phyloP scores from a whole-genome alignment of 2,888 invertebrate genomes.

The Pristionchus mayeri region DNA sequence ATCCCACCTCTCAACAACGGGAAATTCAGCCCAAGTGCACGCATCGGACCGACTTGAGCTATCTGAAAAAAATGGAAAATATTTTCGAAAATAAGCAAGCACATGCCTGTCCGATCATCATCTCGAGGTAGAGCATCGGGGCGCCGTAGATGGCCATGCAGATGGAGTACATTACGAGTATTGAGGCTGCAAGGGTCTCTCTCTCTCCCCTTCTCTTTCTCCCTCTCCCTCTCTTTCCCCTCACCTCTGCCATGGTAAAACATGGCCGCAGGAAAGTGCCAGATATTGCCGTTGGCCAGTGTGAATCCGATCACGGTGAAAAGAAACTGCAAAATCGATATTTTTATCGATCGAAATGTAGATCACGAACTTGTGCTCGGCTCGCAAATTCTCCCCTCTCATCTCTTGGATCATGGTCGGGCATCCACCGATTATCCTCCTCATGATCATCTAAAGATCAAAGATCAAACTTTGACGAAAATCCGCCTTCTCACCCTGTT shows the following conservation, averaged over 20 bases:
- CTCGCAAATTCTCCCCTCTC: conserved; percentile 13
- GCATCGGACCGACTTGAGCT: conserved; percentile 14
- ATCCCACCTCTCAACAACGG: neutral
- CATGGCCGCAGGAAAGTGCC: neutral
- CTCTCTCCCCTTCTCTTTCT: too few relatives aligned
- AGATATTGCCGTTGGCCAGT: neutral
- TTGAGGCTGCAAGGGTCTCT: too few relatives aligned
- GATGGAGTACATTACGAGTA: neutral
- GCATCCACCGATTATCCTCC: conserved; percentile 6
- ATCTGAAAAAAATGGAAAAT: neutral
- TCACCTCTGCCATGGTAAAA: neutral
- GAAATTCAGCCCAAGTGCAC: conserved; percentile 4
- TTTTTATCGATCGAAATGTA: too few relatives aligned
- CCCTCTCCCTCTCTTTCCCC: too few relatives aligned
- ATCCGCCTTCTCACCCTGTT: neutral
- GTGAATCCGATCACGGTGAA: conserved; percentile 1
- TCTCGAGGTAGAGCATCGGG: conserved; percentile 19
- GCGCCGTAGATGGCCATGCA: conserved; percentile 2
- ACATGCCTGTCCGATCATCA: conserved; percentile 29
- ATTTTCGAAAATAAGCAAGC: neutral
- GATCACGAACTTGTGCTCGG: neutral
- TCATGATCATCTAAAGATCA: neutral
- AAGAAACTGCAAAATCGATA: neutral
- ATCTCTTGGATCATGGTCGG: conserved; percentile 7
- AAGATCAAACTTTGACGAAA: neutral